Percentiles rank a stretch among this genome's conserved stretches.
Evolutionary conservation across 2,113 vertebrate species (phyloP).

Genomic region (Seriola rivoliana): DNA sequence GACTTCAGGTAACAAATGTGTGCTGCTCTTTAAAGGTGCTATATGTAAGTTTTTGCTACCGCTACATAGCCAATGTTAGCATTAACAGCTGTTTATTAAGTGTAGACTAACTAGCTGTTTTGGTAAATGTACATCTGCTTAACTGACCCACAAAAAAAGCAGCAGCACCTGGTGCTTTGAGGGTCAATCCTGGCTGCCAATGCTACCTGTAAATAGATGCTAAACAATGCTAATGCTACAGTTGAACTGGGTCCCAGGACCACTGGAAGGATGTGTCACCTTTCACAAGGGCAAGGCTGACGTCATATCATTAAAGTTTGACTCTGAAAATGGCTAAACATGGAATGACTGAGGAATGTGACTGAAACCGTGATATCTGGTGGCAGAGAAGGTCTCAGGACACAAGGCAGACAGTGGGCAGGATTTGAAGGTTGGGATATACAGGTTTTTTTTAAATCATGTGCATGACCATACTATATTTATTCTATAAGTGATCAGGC

Average conservation of each 20-base stretch:
- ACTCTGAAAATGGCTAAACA: neutral
- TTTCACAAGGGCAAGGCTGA: neutral
- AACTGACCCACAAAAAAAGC: too few relatives aligned
- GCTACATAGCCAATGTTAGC: too few relatives aligned
- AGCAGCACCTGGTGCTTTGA: too few relatives aligned
- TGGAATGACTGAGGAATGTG: neutral
- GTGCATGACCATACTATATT: neutral
- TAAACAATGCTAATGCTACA: neutral
- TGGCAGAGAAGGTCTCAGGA: too few relatives aligned
- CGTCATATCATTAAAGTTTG: neutral
- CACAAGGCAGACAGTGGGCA: neutral
- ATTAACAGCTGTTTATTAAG: too few relatives aligned
- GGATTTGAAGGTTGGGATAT: neutral
- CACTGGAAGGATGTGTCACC: too few relatives aligned
- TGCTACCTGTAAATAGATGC: neutral
- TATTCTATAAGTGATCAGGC: neutral
- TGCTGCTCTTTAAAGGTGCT: too few relatives aligned
- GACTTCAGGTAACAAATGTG: too few relatives aligned
- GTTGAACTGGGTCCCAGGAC: too few relatives aligned
- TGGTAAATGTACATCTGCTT: neutral
- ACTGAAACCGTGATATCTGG: neutral
- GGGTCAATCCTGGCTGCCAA: neutral
- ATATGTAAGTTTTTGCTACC: too few relatives aligned
- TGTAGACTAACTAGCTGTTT: neutral
- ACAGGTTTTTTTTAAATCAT: neutral